Conservation (phyloP, 1,140 invertebrate species). For the Antheraea pernyi region DNA sequence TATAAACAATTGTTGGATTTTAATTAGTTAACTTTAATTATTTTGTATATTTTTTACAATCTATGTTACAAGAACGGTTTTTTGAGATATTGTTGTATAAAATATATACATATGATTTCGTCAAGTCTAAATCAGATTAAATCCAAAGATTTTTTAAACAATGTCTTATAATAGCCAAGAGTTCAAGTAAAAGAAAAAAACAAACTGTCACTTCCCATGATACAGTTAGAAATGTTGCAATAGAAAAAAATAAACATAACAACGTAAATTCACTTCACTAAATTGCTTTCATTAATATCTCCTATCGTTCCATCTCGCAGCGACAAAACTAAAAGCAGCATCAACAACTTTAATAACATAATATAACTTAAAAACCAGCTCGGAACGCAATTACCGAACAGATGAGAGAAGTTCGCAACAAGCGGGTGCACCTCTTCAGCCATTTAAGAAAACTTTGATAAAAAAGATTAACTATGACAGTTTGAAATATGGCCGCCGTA, state of each 20-base stretch:
- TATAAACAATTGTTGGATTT: slow-evolving; percentile 58
- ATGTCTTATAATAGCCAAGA: too few species aligned
- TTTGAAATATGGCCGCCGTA: slow-evolving; percentile 76
- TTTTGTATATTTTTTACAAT: too few species aligned
- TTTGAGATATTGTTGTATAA: too few species aligned
- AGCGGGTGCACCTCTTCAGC: slow-evolving; percentile 64
- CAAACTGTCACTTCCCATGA: not conserved
- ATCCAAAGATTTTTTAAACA: too few species aligned
- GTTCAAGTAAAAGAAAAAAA: not conserved
- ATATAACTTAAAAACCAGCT: slow-evolving; percentile 30
- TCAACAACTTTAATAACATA: slow-evolving; percentile 42
- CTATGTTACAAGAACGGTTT: too few species aligned
- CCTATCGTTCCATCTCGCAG: slow-evolving; percentile 1
- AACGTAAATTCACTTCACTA: not conserved
- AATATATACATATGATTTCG: too few species aligned
- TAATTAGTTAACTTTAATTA: slow-evolving; percentile 37
- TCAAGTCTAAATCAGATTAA: too few species aligned
- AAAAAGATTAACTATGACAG: slow-evolving; percentile 78
- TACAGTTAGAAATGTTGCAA: not conserved
- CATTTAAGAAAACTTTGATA: slow-evolving; percentile 76
- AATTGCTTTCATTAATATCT: not conserved
- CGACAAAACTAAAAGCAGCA: slow-evolving; percentile 14
- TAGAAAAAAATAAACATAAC: not conserved
- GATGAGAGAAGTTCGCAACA: slow-evolving; percentile 47
- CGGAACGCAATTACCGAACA: slow-evolving; percentile 63